A percentile compares a stretch with the other conserved stretches of the same genome.
phyloP scores from a whole-genome alignment of 2,113 vertebrate genomes.

The Leptosomus discolor region DNA sequence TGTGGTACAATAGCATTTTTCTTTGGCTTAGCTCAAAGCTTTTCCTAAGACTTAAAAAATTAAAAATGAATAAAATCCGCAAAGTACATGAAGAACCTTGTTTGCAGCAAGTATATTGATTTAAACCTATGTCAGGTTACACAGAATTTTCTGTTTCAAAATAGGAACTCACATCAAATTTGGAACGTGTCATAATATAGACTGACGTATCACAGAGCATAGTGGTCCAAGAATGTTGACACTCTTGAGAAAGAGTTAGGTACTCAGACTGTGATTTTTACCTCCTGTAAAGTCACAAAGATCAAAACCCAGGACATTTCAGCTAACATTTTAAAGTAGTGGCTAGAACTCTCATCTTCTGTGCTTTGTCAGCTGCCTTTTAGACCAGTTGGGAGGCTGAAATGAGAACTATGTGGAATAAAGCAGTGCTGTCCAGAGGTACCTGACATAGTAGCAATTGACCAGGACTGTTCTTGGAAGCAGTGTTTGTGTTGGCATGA shows the following conservation, averaged over 20 bases:
- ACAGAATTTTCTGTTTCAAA: neutral
- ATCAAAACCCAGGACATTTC: neutral
- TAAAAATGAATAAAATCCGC: neutral
- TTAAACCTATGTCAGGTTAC: neutral
- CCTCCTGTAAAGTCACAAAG: neutral
- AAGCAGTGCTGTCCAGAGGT: neutral
- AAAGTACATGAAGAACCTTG: neutral
- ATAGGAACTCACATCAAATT: neutral
- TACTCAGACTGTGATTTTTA: neutral
- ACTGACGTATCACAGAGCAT: accelerated
- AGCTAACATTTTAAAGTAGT: neutral
- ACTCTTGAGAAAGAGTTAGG: neutral
- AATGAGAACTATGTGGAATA: neutral
- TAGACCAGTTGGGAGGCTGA: neutral
- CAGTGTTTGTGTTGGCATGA: accelerated
- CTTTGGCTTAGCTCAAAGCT: neutral
- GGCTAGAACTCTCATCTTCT: neutral
- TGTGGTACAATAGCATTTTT: neutral
- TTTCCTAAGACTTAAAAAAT: neutral
- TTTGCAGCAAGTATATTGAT: neutral
- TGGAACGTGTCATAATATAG: neutral
- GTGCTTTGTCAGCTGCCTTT: neutral
- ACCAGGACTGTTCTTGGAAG: neutral
- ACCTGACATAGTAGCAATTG: neutral
- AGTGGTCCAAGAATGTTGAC: neutral